Evolutionary conservation across 2,888 invertebrate genomes (phyloP).

Genomic region (Conistra vaccinii): DNA sequence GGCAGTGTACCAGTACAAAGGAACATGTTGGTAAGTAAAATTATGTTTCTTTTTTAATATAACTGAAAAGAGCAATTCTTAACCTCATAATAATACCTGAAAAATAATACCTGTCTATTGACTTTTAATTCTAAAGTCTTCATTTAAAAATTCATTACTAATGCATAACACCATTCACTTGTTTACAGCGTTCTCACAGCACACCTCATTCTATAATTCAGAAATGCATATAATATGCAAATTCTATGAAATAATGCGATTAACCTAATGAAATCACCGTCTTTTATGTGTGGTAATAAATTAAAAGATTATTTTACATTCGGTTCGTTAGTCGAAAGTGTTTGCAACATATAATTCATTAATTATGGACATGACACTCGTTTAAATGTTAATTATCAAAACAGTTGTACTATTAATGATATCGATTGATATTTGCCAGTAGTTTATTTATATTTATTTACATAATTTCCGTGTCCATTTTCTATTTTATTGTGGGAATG

Average conservation of each 20-base stretch:
- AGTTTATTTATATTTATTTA: constrained; percentile 50
- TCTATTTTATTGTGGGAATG: constrained; percentile 53
- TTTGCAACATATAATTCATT: constrained; percentile 35
- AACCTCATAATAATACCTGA: background rate
- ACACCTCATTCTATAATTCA: constrained; percentile 25
- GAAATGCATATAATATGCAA: constrained; percentile 51
- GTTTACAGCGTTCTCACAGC: constrained; percentile 34
- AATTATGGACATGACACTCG: constrained; percentile 46
- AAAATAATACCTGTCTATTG: background rate
- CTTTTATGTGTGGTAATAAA: constrained; percentile 51
- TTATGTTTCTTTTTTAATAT: too few species aligned
- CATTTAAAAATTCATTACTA: background rate
- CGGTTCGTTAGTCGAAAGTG: constrained; percentile 55
- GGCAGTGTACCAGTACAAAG: too few species aligned
- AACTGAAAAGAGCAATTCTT: background rate
- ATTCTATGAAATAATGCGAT: constrained; percentile 47
- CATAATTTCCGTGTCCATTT: constrained; percentile 56
- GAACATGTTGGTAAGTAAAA: background rate
- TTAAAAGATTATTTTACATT: constrained; percentile 47
- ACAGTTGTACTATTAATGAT: constrained; percentile 49
- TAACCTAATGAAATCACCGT: constrained; percentile 55
- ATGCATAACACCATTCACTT: constrained; percentile 1
- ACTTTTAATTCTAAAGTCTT: background rate
- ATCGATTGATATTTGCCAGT: constrained; percentile 45
- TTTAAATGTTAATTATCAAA: constrained; percentile 59